A percentile compares a stretch with the other conserved stretches of the same genome.
phyloP scores from a whole-genome alignment of 2,888 invertebrate species.

The Cantharis nigra region DNA sequence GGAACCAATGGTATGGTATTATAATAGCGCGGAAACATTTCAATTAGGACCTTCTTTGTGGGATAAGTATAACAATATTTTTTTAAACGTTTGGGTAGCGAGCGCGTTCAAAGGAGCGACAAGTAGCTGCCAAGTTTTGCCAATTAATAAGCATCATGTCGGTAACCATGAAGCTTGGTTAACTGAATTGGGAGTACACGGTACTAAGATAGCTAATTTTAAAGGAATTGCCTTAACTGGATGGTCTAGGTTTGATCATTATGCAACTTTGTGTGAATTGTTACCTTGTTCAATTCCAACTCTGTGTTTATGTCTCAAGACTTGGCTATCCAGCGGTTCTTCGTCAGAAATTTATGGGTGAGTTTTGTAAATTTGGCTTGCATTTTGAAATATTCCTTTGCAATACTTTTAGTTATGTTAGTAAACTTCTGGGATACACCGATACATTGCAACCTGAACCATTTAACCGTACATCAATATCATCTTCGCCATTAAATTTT shows the following conservation, averaged over 20 bases:
- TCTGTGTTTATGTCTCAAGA: conserved; percentile 64
- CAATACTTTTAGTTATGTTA: conserved; percentile 42
- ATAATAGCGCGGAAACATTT: conserved; percentile 63
- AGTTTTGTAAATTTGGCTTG: conserved; percentile 34
- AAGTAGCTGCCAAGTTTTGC: conserved; percentile 70
- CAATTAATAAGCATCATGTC: conserved; percentile 71
- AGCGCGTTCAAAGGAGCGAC: conserved; percentile 88
- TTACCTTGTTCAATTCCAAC: conserved; percentile 68
- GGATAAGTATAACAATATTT: conserved; percentile 69
- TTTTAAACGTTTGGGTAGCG: conserved; percentile 76
- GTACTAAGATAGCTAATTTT: conserved; percentile 60
- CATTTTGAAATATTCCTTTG: neutral
- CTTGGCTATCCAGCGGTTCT: conserved; percentile 59
- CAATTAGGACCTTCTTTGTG: conserved; percentile 59
- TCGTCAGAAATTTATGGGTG: conserved; percentile 55
- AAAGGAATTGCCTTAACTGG: conserved; percentile 72
- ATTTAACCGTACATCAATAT: conserved; percentile 53
- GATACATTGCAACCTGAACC: conserved; percentile 52
- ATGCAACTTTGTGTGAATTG: conserved; percentile 71
- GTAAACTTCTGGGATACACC: conserved; percentile 54
- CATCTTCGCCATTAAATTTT: conserved; percentile 58
- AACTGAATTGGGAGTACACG: conserved; percentile 58
- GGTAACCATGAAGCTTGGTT: conserved; percentile 80
- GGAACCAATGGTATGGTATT: conserved; percentile 74
- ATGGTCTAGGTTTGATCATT: conserved; percentile 78